Evolutionary conservation across 2,797 vertebrate genomes (phyloP), one percentile per base, ranked within the genome.

Genomic region (Clarias laeviceps): DNA sequence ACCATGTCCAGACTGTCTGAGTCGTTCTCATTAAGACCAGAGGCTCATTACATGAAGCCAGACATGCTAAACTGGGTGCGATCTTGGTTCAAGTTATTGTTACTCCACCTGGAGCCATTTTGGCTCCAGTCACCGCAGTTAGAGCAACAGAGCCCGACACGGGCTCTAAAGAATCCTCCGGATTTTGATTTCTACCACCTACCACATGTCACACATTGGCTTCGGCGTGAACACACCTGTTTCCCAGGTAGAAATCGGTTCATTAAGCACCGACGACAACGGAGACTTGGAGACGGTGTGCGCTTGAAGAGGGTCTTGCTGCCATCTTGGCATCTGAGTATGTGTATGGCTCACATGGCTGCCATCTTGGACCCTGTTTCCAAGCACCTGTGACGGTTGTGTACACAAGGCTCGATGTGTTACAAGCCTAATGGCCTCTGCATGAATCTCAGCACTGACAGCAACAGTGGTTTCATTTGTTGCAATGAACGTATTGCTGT

Each of bases 21-120:
- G 9, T 72, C 32, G 73, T 85, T 74, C 74, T 83, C 83, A 87
- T 87, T 88, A 86, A 84, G 86, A 86, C 82, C 84, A 87, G 82
- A 80, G 84, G 81, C 79, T 86, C 82, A 80, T 86, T 54, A 57
- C 76, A 85, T 81, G 61, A 66, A 83, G 82, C 86, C 86, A 90
- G 87, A 86, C 84, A 84, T 86, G 81, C 87, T 84, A 87, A 83
- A 83, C 83, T 70, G 64, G 84, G 76, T 85, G 84, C 89, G 86
- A 83, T 88, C 54, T 90, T 90, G 87, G 89, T 88, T 88, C 80
- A 81, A 76, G 56, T 84, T 78, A 87, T 82, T 80, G 82, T 84
- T 85, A 86, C 86, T 86, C 86, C 86, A 90, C 87, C 87, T 90
- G 87, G 87, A 90, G 86, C 76, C 85, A 84, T 88, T 88, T 87